Evolutionary conservation across 2,888 invertebrate species (phyloP).

Genomic region (Nephrocerus scutellatus): DNA sequence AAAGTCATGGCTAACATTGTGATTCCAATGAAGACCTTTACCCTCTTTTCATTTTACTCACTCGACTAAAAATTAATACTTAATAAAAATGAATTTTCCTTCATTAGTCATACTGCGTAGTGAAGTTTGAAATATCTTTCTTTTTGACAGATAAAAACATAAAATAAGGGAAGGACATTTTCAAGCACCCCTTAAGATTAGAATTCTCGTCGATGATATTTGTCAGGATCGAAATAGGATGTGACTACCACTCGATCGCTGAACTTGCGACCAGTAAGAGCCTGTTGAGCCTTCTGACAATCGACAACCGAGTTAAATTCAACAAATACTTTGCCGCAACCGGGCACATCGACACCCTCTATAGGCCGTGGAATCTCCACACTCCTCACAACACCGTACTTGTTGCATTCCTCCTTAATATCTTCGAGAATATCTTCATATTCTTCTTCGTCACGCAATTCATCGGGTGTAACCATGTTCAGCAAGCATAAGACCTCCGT

Average conservation of each 20-base stretch:
- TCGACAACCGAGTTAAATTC: slow-evolving; percentile 93
- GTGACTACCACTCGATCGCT: slow-evolving; percentile 96
- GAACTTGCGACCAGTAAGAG: slow-evolving; percentile 92
- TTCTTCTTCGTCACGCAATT: slow-evolving; percentile 91
- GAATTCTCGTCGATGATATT: slow-evolving; percentile 94
- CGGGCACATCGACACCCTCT: slow-evolving; percentile 91
- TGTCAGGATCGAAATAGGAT: slow-evolving; percentile 94
- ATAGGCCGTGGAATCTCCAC: slow-evolving; percentile 94
- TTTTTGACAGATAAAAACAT: no score
- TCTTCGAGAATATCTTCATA: slow-evolving; percentile 98
- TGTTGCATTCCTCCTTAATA: slow-evolving; percentile 94
- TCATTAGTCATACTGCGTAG: no score
- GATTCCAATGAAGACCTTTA: no score
- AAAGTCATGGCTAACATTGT: no score
- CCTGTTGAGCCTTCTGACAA: slow-evolving; percentile 95
- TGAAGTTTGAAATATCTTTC: no score
- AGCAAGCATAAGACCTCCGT: slow-evolving; percentile 90
- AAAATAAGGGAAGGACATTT: no score
- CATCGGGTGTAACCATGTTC: slow-evolving; percentile 96
- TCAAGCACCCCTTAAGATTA: no score
- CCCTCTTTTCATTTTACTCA: no score
- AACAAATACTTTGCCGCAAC: slow-evolving; percentile 95
- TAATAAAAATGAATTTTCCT: no score
- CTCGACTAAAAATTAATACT: no score
- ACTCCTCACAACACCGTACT: slow-evolving; percentile 91